Conservation (phyloP, 2,888 invertebrate genomes). For the Marronus borbonicus region DNA sequence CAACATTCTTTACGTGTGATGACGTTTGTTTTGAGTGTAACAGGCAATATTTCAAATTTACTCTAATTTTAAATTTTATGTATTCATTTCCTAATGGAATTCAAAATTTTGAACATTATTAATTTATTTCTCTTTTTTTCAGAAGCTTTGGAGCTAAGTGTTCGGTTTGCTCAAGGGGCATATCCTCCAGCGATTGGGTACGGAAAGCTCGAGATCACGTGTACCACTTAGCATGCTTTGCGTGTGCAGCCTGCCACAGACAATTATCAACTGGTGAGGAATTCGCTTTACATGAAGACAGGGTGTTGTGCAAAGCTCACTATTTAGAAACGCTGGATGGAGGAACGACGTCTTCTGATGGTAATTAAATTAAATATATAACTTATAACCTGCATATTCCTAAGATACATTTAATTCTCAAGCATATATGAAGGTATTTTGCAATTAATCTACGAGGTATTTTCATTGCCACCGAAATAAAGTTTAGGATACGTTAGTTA, state of each 20-base stretch:
- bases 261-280: constrained; percentile 96
- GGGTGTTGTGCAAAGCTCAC: constrained; percentile 97
- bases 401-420: too few species aligned
- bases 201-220: constrained; percentile 94
- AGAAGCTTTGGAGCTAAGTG: constrained; percentile 98
- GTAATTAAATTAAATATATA: constrained; percentile 70
- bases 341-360: constrained; percentile 92
- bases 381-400: too few species aligned
- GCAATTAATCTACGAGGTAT: too few species aligned
- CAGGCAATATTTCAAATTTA: too few species aligned
- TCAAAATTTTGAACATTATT: too few species aligned
- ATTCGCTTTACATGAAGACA: constrained; percentile 95
- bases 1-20: too few species aligned
- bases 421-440: too few species aligned
- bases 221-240: constrained; percentile 99
- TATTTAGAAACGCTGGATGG: constrained; percentile 94
- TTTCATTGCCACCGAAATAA: too few species aligned
- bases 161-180: constrained; percentile 93
- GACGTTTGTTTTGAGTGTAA: too few species aligned
- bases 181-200: constrained; percentile 98
- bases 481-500: too few species aligned
- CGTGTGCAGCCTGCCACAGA: constrained; percentile 95
- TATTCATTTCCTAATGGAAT: too few species aligned
- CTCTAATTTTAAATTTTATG: too few species aligned
- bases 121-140: constrained; percentile 64